A percentile compares a stretch with the other conserved stretches of the same genome.
Evolutionary conservation across 1,140 invertebrate species (phyloP).

Genomic region (Hyles vespertilio): DNA sequence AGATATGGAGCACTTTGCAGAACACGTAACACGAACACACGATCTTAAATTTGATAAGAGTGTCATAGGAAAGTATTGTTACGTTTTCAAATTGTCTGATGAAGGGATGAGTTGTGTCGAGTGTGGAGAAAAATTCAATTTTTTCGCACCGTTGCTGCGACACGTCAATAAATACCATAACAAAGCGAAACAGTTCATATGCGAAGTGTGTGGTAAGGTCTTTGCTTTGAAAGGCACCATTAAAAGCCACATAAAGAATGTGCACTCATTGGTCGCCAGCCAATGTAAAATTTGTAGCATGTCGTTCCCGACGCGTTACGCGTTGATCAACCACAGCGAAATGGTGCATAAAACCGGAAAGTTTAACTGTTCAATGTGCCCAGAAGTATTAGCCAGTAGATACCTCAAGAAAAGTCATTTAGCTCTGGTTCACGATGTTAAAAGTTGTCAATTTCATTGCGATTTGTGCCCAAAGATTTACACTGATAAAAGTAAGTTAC

Average conservation of each 20-base stretch:
- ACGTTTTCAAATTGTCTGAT: slow-evolving; percentile 20
- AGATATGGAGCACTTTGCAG: slow-evolving; percentile 17
- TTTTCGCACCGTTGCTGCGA: slow-evolving; percentile 20
- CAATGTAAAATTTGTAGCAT: slow-evolving; percentile 14
- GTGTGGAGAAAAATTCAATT: slow-evolving; percentile 23
- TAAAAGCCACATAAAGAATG: slow-evolving; percentile 15
- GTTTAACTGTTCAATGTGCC: slow-evolving; percentile 19
- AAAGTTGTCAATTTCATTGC: slow-evolving; percentile 16
- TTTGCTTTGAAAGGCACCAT: slow-evolving; percentile 14
- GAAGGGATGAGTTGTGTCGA: slow-evolving; percentile 24
- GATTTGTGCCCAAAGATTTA: slow-evolving; percentile 20
- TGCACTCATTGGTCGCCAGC: slow-evolving; percentile 5
- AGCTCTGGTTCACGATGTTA: slow-evolving; percentile 17
- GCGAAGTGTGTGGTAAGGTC: slow-evolving; percentile 24
- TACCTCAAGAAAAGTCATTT: slow-evolving; percentile 22
- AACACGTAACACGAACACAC: slow-evolving; percentile 16
- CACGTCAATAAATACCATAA: slow-evolving; percentile 27
- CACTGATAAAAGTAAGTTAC: slow-evolving; percentile 11
- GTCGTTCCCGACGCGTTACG: slow-evolving; percentile 16
- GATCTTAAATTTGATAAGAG: slow-evolving; percentile 15
- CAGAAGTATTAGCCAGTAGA: slow-evolving; percentile 15
- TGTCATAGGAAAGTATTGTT: slow-evolving; percentile 1
- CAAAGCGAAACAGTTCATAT: slow-evolving; percentile 14
- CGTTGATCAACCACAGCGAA: slow-evolving; percentile 12
- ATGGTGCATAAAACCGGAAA: slow-evolving; percentile 13